Evolutionary conservation across 2,797 vertebrate species (phyloP).

Genomic region (Varecia variegata): DNA sequence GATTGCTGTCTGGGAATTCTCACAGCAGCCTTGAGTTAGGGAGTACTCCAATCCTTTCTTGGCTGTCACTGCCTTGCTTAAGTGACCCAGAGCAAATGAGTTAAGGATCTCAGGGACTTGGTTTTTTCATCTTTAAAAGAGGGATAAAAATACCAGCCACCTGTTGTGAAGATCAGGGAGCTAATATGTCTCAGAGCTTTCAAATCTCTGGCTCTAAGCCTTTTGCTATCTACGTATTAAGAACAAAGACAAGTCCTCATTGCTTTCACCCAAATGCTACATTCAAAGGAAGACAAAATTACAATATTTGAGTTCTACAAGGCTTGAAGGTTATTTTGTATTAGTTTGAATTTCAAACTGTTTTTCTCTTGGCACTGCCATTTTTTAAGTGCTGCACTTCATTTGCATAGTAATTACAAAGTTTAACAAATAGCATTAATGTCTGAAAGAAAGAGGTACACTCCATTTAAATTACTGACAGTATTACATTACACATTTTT

Average conservation of each 20-base stretch:
- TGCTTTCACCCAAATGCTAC: constrained; percentile 43
- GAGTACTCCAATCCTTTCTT: not conserved
- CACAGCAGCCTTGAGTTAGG: not conserved
- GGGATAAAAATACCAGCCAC: constrained; percentile 69
- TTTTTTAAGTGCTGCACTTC: constrained; percentile 78
- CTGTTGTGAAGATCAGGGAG: constrained; percentile 75
- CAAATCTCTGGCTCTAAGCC: constrained; percentile 61
- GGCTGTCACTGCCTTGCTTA: constrained; percentile 23
- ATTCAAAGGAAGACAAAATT: constrained; percentile 48
- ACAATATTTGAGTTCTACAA: constrained; percentile 59
- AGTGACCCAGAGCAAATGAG: constrained; percentile 67
- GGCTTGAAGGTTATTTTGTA: constrained; percentile 60
- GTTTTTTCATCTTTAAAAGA: constrained; percentile 65
- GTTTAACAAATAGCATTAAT: constrained; percentile 84
- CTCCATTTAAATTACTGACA: constrained; percentile 82
- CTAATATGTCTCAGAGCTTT: constrained; percentile 65
- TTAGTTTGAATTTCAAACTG: constrained; percentile 77
- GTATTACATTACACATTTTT: constrained; percentile 80
- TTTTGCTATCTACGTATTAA: constrained; percentile 53
- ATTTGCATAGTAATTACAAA: constrained; percentile 85
- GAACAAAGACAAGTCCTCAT: constrained; percentile 38
- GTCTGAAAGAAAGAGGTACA: constrained; percentile 80
- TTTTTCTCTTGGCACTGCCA: constrained; percentile 65
- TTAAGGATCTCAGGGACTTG: constrained; percentile 67
- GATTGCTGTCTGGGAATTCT: constrained; percentile 52